Conservation (phyloP, 2,888 invertebrate genomes). For the Epinotia demarniana region DNA sequence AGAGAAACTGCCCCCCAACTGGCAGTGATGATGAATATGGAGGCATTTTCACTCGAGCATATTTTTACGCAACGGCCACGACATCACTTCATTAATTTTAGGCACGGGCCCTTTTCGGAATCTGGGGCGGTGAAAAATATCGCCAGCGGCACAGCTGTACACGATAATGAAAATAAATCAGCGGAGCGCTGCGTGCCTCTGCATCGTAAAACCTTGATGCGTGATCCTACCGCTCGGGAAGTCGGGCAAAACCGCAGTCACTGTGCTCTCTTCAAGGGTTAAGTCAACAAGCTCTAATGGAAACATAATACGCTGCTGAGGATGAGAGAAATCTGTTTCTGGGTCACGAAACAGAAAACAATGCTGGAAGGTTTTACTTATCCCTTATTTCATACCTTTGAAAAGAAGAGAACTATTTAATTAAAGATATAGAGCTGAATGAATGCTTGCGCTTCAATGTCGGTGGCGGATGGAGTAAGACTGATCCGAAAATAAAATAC, state of each 20-base stretch:
- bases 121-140: slow-evolving; percentile 62
- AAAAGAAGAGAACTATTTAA: slow-evolving; percentile 58
- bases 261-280: slow-evolving; percentile 65
- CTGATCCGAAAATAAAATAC: not conserved
- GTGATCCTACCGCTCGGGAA: slow-evolving; percentile 55
- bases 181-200: slow-evolving; percentile 59
- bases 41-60: slow-evolving; percentile 49
- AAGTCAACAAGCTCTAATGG: slow-evolving; percentile 76
- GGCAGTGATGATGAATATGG: slow-evolving; percentile 52
- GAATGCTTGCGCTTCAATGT: slow-evolving; percentile 30
- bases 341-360: slow-evolving; percentile 69
- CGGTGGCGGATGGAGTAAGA: slow-evolving; percentile 1
- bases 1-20: slow-evolving; percentile 49
- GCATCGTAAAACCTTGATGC: slow-evolving; percentile 69
- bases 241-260: slow-evolving; percentile 58
- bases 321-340: slow-evolving; percentile 65
- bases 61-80: slow-evolving; percentile 46
- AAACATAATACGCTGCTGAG: slow-evolving; percentile 70
- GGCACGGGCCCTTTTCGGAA: slow-evolving; percentile 55
- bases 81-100: slow-evolving; percentile 63
- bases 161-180: slow-evolving; percentile 74
- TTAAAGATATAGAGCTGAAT: slow-evolving; percentile 49
- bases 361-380: slow-evolving; percentile 67
- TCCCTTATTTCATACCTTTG: slow-evolving; percentile 65
- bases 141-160: slow-evolving; percentile 59